Evolutionary conservation across 2,797 vertebrate genomes (phyloP), one percentile per base, ranked within the genome.

Genomic region (Characodon lateralis): DNA sequence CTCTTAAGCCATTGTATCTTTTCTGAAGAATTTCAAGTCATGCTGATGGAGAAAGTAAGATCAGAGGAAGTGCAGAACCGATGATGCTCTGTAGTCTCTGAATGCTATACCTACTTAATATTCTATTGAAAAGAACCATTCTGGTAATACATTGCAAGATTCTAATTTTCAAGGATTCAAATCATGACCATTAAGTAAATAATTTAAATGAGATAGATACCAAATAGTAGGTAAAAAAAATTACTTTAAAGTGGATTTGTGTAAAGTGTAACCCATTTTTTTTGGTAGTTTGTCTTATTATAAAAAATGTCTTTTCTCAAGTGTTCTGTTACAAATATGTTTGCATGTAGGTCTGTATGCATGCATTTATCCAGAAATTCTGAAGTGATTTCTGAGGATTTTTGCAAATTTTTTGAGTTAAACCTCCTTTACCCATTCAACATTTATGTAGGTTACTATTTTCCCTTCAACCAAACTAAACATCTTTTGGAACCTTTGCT

Each of bases 21-120:
- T 93, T 94, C 91, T 82, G 56, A 88, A 80, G 85, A 89, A 85
- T 31, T 88, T 93, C 83, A 92, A 89, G 85, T 81, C 71, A 13
- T 18, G 77, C 91, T 92, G 87, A 92, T 92, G 87, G 81, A 88
- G 83, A 80, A 31, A 80, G 35, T 70, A 77, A 92, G 91, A 91
- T 93, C 88, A 92, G 86, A 87, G 88, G 81, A 84, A 90, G 87
- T 76, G 76, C 59, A 39, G 80, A 84, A 72, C 89, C 85, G 91
- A 93, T 93, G 89, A 92, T 80, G 71, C 81, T 78, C 83, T 74
- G 88, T 83, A 81, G n/a, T 76, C 55, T 74, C 73, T 76, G 61
- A 59, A 72, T 53, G 70, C 72, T n/a, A 3, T 77, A 75, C 61
- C 84, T 5, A 77, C 77, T 82, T 59, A 56, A 43, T 6, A 16